Evolutionary conservation across 2,113 vertebrate species (phyloP), one percentile per base, ranked within the genome.

Genomic region (Laterallus jamaicensis): DNA sequence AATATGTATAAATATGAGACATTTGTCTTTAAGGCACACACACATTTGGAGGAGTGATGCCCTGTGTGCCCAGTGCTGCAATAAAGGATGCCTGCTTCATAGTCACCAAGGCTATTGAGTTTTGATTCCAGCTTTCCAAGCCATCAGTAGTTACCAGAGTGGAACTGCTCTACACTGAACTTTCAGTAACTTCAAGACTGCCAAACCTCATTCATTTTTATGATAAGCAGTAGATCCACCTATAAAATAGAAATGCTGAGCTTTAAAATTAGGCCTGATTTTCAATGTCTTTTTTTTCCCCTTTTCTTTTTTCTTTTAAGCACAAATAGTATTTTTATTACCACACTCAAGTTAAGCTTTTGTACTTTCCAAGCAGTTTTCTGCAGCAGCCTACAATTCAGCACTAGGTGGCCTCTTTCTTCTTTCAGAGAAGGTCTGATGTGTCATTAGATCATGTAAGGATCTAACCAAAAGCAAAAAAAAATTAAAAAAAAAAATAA

Each of bases 391-490:
- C 63, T 24, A 2, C 29, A 74, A 44, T 31, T 78, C 6, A 0
- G 69, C 96, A 90, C 82, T 90, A 96, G 88, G 32, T 86, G 88
- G 88, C 92, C 92, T 81, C 88, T 95, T 93, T 66, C 89, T 82
- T 86, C 90, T 86, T 90, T 60, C 58, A 54, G 71, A 81, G 20
- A 63, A 56, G 9, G 32, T 54, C 54, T 79, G 77, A 24, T 54
- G 4, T 2, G 13, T 52, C 18, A 29, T 35, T 70, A 2, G 8
- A 52, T 25, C 50, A 66, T 15, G 14, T 64, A 11, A 55, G 13
- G 7, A 66, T 47, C 67, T 75, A 40, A 64, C 4, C 8, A 29
- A 50, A 73, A 79, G 12, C 14, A 6, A 8, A 71, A 66, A 84
- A 35, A 29, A n/a, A n/a, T n/a, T n/a, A n/a, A n/a, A n/a, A 31